These are phyloP conservation scores for Oxyruncus cristatus DNA, from an alignment of 2,113 vertebrate genomes.

Conservation along the genomic window DNA sequence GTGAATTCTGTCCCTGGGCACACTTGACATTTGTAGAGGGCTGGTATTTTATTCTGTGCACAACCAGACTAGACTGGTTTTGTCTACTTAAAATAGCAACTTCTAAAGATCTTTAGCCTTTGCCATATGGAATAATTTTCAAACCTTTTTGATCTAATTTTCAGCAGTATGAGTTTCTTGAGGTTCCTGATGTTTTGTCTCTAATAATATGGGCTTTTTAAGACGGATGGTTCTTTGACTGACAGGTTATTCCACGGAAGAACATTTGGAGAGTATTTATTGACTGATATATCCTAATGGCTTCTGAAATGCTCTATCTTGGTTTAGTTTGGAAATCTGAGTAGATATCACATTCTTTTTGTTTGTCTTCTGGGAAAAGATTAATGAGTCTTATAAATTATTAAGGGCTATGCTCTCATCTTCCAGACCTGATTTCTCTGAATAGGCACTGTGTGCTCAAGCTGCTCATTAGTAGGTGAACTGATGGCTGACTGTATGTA, in stretches of 20 bases:
- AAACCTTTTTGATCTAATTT: not conserved
- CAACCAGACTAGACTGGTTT: not conserved
- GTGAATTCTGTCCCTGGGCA: not conserved
- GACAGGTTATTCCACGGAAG: not conserved
- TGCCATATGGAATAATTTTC: not conserved
- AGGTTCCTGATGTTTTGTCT: not conserved
- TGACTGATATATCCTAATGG: not conserved
- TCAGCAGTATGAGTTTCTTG: not conserved
- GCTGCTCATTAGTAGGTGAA: not conserved
- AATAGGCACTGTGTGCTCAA: not conserved
- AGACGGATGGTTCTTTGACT: not conserved
- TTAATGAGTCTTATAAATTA: constrained; percentile 39
- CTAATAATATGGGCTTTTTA: not conserved
- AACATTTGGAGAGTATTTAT: not conserved
- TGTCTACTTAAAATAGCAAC: not conserved
- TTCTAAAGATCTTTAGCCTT: not conserved
- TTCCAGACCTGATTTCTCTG: not conserved
- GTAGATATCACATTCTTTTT: not conserved
- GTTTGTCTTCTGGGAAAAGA: constrained; percentile 9
- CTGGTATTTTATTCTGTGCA: not conserved
- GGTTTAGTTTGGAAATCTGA: constrained; percentile 6
- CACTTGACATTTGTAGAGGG: not conserved
- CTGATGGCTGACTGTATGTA: constrained; percentile 10
- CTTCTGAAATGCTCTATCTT: not conserved
- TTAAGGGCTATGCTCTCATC: not conserved